Evolutionary conservation across 1,140 invertebrate genomes (phyloP).

Genomic region (Thereuonema tuberculata): DNA sequence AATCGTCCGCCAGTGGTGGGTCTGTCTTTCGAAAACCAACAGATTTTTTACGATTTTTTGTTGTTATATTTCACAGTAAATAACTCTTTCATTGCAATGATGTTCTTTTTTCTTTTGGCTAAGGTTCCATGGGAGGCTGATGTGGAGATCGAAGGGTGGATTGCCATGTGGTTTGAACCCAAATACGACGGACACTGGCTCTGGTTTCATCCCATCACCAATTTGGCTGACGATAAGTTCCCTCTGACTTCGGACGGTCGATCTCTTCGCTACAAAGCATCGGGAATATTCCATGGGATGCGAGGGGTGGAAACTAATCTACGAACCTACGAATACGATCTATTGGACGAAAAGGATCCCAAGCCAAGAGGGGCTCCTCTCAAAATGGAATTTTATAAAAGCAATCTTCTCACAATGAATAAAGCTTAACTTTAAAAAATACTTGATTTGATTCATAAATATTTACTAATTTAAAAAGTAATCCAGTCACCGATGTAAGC

Average conservation of each 20-base stretch:
- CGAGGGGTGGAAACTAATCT: background rate
- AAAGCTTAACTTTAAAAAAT: too few species aligned
- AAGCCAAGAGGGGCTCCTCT: background rate
- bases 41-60: too few species aligned
- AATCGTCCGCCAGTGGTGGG: too few species aligned
- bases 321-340: background rate
- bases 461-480: too few species aligned
- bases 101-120: background rate
- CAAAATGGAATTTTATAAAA: conserved; percentile 2
- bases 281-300: background rate
- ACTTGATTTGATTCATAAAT: too few species aligned
- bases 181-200: conserved; percentile 1
- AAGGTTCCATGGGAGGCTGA: background rate
- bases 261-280: background rate
- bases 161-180: background rate
- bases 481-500: too few species aligned
- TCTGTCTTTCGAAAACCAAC: too few species aligned
- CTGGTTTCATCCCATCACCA: background rate
- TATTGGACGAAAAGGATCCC: background rate
- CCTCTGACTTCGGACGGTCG: background rate
- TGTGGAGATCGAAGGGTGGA: background rate
- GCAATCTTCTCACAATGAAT: too few species aligned
- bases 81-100: too few species aligned
- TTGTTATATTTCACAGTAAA: too few species aligned
- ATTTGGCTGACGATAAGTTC: background rate